Percentiles rank a stretch among this genome's conserved stretches.
These are phyloP conservation scores for Cisticola juncidis DNA, from an alignment of 2,113 vertebrate genomes.

Conservation along the genomic window DNA sequence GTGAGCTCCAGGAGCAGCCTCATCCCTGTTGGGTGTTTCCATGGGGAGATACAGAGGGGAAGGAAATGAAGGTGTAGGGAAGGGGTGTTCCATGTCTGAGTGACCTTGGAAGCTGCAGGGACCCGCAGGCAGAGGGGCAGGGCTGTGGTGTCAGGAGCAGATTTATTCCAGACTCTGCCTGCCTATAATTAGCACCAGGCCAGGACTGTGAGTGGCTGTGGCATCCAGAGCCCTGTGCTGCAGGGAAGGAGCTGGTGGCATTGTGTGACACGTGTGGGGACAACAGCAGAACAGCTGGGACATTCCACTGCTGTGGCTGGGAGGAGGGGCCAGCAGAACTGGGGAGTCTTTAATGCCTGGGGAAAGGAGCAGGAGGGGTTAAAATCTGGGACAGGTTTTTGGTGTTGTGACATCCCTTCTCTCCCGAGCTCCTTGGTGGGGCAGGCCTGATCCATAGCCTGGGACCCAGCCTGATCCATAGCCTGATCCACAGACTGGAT, in stretches of 20 bases:
- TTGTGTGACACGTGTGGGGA: rapidly evolving
- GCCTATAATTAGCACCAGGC: neutral
- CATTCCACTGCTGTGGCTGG: neutral
- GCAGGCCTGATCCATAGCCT: too few species aligned
- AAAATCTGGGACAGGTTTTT: neutral
- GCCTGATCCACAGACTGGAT: neutral
- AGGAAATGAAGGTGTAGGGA: neutral
- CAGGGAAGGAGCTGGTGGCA: neutral
- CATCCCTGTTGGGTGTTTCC: neutral
- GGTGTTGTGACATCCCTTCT: neutral
- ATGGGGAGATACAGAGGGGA: neutral
- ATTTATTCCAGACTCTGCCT: neutral
- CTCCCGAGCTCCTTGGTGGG: neutral
- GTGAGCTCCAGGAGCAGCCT: neutral
- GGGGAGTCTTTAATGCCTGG: neutral
- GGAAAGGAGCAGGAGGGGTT: neutral
- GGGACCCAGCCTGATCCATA: neutral
- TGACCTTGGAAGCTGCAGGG: neutral
- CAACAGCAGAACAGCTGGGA: neutral
- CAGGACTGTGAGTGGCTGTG: neutral
- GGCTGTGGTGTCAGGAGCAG: neutral
- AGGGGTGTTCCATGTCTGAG: neutral
- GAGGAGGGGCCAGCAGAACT: neutral
- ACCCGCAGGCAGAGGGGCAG: neutral
- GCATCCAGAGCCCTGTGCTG: neutral